phyloP scores from a whole-genome alignment of 2,113 vertebrate genomes.

The Toxostoma redivivum region DNA sequence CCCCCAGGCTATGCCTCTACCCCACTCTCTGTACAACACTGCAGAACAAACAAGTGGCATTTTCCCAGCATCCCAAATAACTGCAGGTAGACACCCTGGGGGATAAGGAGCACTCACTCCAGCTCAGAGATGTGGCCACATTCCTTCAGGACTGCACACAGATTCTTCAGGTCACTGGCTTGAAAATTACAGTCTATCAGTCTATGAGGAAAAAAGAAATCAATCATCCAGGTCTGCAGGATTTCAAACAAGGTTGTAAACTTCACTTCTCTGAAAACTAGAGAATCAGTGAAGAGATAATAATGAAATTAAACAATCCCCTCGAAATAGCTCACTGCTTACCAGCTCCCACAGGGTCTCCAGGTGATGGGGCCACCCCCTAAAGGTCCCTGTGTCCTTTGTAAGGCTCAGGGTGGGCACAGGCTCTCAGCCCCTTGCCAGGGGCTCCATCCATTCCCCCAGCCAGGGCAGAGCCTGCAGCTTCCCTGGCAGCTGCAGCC shows the following conservation, averaged over 20 bases:
- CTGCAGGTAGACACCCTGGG: background rate
- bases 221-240: background rate
- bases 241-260: background rate
- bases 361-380: background rate
- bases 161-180: constrained; percentile 46
- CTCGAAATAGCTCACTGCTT: background rate
- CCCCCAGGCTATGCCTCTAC: background rate
- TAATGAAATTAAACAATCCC: background rate
- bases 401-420: background rate
- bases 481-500: background rate
- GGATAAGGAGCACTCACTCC: constrained; percentile 70
- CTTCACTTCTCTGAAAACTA: background rate
- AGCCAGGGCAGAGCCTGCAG: background rate
- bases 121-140: constrained; percentile 59
- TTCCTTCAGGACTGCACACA: constrained; percentile 64
- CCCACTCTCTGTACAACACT: background rate
- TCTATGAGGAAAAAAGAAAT: constrained; percentile 38
- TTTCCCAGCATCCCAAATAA: background rate
- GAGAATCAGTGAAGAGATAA: background rate
- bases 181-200: constrained; percentile 70
- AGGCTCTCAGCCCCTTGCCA: background rate
- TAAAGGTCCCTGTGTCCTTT: background rate
- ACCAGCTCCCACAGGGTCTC: background rate
- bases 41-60: background rate
- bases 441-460: background rate